Conservation (phyloP, 1,140 invertebrate species). For the Cylas formicarius region DNA sequence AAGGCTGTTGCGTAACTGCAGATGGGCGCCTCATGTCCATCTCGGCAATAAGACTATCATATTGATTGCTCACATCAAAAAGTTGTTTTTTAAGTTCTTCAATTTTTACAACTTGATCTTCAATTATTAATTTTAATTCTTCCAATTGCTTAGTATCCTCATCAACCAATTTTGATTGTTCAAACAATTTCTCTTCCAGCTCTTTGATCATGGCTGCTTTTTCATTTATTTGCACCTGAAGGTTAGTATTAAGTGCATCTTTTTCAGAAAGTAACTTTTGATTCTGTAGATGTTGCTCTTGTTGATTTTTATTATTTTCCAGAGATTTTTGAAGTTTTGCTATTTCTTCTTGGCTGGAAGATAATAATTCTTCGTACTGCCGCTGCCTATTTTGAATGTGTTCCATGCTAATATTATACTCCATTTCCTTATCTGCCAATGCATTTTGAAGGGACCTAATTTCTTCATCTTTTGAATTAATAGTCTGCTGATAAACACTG, state of each 20-base stretch:
- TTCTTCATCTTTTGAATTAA: conserved; percentile 15
- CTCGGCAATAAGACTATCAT: conserved; percentile 44
- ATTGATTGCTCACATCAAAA: conserved; percentile 50
- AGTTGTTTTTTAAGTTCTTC: conserved; percentile 58
- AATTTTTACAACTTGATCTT: conserved; percentile 60
- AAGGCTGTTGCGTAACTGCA: conserved; percentile 22
- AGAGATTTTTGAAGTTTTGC: no score
- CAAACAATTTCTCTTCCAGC: conserved; percentile 41
- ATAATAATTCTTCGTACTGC: conserved; percentile 30
- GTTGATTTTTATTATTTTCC: no score
- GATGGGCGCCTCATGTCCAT: conserved; percentile 31
- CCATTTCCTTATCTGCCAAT: conserved; percentile 23
- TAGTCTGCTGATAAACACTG: conserved; percentile 18
- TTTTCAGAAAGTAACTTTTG: no score
- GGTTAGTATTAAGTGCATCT: no score
- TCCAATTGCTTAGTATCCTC: conserved; percentile 47
- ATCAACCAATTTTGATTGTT: conserved; percentile 47
- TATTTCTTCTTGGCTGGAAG: no score
- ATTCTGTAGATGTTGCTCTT: no score
- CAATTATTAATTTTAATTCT: conserved; percentile 50
- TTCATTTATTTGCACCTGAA: no score
- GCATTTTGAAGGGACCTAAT: conserved; percentile 16
- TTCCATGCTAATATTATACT: conserved; percentile 20
- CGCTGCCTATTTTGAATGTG: conserved; percentile 21
- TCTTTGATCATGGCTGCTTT: conserved; percentile 16